Evolutionary conservation across 2,888 invertebrate species (phyloP).

Genomic region (Sphecodes monilicornis): DNA sequence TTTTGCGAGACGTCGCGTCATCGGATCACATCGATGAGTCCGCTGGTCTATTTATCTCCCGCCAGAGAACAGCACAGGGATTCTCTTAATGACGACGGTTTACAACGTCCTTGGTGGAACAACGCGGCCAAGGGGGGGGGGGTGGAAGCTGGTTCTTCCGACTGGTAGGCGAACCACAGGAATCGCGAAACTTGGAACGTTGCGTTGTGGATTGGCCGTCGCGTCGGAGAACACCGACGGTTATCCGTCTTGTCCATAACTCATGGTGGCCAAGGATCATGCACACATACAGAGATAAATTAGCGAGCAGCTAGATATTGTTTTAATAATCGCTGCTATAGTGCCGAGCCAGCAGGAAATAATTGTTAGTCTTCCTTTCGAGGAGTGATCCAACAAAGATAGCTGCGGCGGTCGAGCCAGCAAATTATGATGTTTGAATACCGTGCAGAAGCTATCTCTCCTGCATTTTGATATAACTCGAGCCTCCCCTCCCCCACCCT

Average conservation of each 20-base stretch:
- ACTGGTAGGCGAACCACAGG: background rate
- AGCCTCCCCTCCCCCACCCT: too few species aligned
- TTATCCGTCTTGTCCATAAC: slow-evolving; percentile 20
- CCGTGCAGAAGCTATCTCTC: slow-evolving; percentile 24
- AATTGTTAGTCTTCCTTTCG: slow-evolving; percentile 35
- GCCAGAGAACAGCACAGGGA: background rate
- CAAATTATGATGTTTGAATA: slow-evolving; percentile 54
- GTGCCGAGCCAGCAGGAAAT: slow-evolving; percentile 34
- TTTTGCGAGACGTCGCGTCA: background rate
- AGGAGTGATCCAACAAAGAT: slow-evolving; percentile 30
- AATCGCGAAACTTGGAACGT: slow-evolving; percentile 7
- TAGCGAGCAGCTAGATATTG: slow-evolving; percentile 21
- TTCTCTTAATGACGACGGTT: background rate
- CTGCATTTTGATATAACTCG: slow-evolving; percentile 32
- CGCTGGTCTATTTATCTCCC: background rate
- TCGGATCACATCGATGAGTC: slow-evolving; percentile 6
- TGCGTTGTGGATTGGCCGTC: background rate
- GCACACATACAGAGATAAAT: slow-evolving; percentile 29
- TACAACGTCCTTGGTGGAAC: background rate
- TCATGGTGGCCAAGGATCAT: slow-evolving; percentile 14
- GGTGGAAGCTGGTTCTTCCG: background rate
- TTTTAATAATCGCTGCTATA: slow-evolving; percentile 35
- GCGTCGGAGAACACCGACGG: slow-evolving; percentile 11
- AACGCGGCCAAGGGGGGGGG: too few species aligned
- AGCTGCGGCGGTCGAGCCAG: background rate